Base-by-base conservation (phyloP, 2,113 vertebrate genomes). In the Colistium nudipinnis region DNA sequence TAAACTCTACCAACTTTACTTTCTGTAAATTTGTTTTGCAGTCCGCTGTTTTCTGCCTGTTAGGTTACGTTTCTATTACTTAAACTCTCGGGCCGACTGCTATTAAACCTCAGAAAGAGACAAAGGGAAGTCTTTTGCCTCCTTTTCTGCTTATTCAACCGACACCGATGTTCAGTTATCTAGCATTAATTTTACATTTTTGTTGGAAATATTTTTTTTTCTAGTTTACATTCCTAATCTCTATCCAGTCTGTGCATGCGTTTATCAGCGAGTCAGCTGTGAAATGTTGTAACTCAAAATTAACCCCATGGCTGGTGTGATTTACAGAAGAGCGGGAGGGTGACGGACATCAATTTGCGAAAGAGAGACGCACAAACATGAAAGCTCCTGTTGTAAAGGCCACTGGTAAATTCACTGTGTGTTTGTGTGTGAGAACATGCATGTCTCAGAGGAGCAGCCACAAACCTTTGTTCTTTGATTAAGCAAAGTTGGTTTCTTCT, bases 241-340 rank as follows among this genome's bases (percentile, higher is more conserved):
- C n/a, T n/a, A n/a, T n/a, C 19, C 6, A 28, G 19, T 10, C 5
- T 39, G 9, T 10, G 6, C 6, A 3, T 16, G 4, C 4, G 0
- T 1, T 4, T 12, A 19, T 3, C 6, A 45, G 12, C 13, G 16
- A 43, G 12, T 11, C 28, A 24, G 10, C 35, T 35, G n/a, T 12
- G 1, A 22, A 28, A 7, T 17, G 1, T 4, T 44, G 9, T 20
- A 38, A 4, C 16, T 33, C 13, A 0, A 6, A 0, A 3, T 62
- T 48, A 35, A 62, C 22, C 1, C 44, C 14, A 6, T 81, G 63
- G 0, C 56, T 66, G 36, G 19, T 16, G 1, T 54, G n/a, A n/a
- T 65, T 5, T 76, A 11, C 80, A 95, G 96, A 96, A 79, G 97
- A 98, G 60, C 93, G 94, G 33, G 95, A 97, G 25, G 83, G 85